Conservation (phyloP, 2,888 invertebrate genomes). For the Muschampia plurimacula region DNA sequence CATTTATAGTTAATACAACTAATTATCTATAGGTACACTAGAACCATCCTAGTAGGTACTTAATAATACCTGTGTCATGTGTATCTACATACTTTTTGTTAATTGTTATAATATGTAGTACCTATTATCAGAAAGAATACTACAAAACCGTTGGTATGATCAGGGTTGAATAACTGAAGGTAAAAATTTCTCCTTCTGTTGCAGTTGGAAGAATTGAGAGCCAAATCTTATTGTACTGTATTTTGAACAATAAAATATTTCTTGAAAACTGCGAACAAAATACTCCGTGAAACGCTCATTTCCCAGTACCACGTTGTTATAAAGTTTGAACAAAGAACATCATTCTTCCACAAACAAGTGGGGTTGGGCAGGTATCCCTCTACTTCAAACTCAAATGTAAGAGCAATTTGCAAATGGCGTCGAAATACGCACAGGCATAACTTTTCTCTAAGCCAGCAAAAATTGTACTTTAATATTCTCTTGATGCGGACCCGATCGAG, state of each 20-base stretch:
- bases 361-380: conserved; percentile 35
- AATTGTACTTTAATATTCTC: conserved; percentile 61
- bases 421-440: conserved; percentile 63
- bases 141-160: not conserved
- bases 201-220: not conserved
- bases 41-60: too few relatives aligned
- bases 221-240: not conserved
- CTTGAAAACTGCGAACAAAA: not conserved
- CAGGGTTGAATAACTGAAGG: not conserved
- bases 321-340: conserved; percentile 20
- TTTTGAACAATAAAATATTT: not conserved
- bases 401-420: conserved; percentile 65
- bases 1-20: too few relatives aligned
- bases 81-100: too few relatives aligned
- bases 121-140: too few relatives aligned
- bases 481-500: not conserved
- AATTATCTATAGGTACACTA: too few relatives aligned
- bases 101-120: too few relatives aligned
- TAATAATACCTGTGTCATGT: too few relatives aligned
- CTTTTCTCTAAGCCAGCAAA: conserved; percentile 51
- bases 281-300: not conserved
- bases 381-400: conserved; percentile 46
- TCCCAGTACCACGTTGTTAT: conserved; percentile 7
- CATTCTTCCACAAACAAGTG: conserved; percentile 28
- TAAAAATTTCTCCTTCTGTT: not conserved